Base-by-base conservation (phyloP, 2,888 invertebrate species). In the Eristalinus aeneus region DNA sequence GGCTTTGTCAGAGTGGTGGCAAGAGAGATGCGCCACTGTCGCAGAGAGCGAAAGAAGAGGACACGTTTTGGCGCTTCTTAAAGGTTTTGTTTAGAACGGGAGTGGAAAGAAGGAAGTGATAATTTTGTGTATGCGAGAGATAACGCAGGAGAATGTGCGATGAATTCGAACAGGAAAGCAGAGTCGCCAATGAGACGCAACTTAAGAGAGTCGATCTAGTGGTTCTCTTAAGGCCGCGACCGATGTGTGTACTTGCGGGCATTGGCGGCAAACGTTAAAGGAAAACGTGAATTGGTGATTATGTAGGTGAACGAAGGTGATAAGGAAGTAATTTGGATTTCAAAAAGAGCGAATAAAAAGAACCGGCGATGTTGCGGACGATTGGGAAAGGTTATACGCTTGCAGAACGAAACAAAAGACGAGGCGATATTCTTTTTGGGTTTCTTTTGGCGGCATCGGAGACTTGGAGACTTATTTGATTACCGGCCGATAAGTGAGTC, bases 1-100 rank as follows among this genome's bases (percentile, higher is more conserved):
- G n/a, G n/a, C n/a, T n/a, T n/a, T 27, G 2, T 27, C 27, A 27
- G 27, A 27, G 5, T 65, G 23, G 20, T 69, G 79, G 12, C 27
- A 75, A 72, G 61, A 75, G 65, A 78, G 68, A 78, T 60, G 58
- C 27, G 27, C 27, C 27, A 5, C 27, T 79, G 60, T 79, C 69
- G 73, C 61, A 65, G 20, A 67, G 64, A 60, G 46, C 10, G 54
- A 53, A 64, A 69, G 68, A 68, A 69, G 77, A 65, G 27, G n/a
- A 58, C 27, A 60, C 10, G 34, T 10, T 76, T 81, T 84, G 79
- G 75, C 75, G 84, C 84, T 84, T 76, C 76, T 76, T 81, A 10
- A 36, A 32, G 69, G 36, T 74, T 77, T 78, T 86, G 82, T 86
- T 86, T 86, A 86, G 86, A 86, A 86, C 74, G 39, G 77, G 82